These are phyloP conservation scores for Diadumene lineata DNA, from an alignment of 92 coral and sea anemone species.

Conservation along the genomic window DNA sequence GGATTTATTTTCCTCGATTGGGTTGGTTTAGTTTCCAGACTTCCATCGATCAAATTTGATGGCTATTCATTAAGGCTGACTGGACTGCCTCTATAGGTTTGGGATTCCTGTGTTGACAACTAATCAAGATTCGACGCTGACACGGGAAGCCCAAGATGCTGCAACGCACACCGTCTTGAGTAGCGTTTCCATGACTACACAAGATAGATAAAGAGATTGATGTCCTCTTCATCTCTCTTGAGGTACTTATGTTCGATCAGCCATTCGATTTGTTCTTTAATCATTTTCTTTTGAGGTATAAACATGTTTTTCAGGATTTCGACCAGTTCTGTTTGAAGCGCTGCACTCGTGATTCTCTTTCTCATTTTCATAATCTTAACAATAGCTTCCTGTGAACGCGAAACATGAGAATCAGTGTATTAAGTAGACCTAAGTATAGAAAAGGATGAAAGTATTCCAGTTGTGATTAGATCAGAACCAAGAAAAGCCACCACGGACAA, in stretches of 20 bases:
- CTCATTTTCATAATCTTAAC: slow-evolving; percentile 98
- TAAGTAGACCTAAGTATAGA: not conserved
- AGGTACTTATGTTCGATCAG: slow-evolving; percentile 94
- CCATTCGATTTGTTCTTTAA: slow-evolving; percentile 98
- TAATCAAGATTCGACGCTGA: too few relatives aligned
- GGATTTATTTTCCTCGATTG: too few relatives aligned
- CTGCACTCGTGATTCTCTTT: slow-evolving; percentile 89
- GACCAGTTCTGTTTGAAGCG: slow-evolving; percentile 94
- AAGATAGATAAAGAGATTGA: slow-evolving; percentile 81
- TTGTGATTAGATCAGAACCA: too few relatives aligned
- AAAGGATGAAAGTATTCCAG: not conserved
- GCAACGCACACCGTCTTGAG: not conserved
- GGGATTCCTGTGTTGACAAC: not conserved
- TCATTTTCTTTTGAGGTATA: slow-evolving; percentile 99
- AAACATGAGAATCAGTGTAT: not conserved
- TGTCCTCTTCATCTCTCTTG: slow-evolving; percentile 90
- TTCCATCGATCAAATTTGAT: not conserved
- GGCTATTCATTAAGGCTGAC: not conserved
- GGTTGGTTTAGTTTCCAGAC: not conserved
- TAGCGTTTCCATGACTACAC: slow-evolving; percentile 33
- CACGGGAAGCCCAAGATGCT: not conserved
- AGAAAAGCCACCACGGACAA: too few relatives aligned
- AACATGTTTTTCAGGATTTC: slow-evolving; percentile 98
- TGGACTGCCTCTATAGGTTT: not conserved
- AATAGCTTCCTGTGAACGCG: slow-evolving; percentile 78